Evolutionary conservation across 1,140 invertebrate genomes (phyloP).

Genomic region (Neodiprion pinetum): DNA sequence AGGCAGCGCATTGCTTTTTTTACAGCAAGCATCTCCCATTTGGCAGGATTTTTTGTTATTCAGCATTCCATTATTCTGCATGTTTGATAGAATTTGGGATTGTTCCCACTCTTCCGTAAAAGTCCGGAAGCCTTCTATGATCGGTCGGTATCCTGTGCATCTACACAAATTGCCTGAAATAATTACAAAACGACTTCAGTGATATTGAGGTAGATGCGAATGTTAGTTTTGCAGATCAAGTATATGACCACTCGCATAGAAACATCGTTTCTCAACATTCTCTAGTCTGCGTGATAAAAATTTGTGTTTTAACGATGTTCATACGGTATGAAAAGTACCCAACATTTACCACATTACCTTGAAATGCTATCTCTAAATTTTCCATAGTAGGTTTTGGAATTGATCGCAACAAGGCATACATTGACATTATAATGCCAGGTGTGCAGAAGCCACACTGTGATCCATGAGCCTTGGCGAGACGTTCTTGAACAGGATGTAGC

Average conservation of each 20-base stretch:
- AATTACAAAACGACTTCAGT: conserved; percentile 4
- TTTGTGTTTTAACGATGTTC: background rate
- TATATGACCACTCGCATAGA: background rate
- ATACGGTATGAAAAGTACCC: background rate
- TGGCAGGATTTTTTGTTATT: conserved; percentile 61
- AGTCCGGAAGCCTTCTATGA: conserved; percentile 86
- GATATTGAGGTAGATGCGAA: background rate
- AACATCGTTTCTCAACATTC: background rate
- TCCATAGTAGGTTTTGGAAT: conserved; percentile 69
- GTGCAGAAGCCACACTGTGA: conserved; percentile 93
- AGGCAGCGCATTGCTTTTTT: conserved; percentile 32
- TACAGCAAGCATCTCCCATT: conserved; percentile 69
- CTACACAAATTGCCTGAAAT: conserved; percentile 83
- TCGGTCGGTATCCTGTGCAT: conserved; percentile 91
- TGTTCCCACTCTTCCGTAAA: conserved; percentile 82
- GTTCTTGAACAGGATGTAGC: conserved; percentile 85
- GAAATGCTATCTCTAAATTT: conserved; percentile 84
- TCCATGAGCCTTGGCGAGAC: conserved; percentile 86
- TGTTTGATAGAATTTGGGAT: conserved; percentile 39
- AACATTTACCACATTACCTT: conserved; percentile 59
- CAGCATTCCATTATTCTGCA: conserved; percentile 28
- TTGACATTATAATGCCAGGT: conserved; percentile 93
- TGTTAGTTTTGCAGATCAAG: background rate
- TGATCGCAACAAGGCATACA: conserved; percentile 84
- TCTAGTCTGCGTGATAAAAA: background rate